These are phyloP conservation scores for Tamias sibiricus DNA, from an alignment of 2,113 vertebrate genomes.

Conservation along the genomic window DNA sequence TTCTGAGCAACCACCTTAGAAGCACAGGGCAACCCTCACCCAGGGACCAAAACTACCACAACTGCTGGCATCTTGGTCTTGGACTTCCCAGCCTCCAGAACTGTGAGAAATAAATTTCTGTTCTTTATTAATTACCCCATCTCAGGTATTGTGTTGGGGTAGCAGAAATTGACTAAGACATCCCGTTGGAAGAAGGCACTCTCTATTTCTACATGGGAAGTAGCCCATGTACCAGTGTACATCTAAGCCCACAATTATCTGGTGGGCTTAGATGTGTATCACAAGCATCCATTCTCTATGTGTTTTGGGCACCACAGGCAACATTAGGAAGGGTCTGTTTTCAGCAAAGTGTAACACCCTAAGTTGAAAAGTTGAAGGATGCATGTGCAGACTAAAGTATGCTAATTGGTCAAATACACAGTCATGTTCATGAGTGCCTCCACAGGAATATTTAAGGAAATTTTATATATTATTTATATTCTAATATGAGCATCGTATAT, in stretches of 20 bases:
- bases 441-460: background rate
- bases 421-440: background rate
- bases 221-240: background rate
- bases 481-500: too few relatives aligned
- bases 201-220: background rate
- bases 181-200: background rate
- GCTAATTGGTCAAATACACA: background rate
- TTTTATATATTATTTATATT: too few relatives aligned
- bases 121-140: background rate
- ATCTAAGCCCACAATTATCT: background rate
- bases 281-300: background rate
- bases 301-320: background rate
- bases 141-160: background rate
- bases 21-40: background rate
- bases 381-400: rapidly evolving
- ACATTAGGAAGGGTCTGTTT: background rate
- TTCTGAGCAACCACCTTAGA: background rate
- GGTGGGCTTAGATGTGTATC: too few relatives aligned
- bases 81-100: background rate
- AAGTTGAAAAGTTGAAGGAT: background rate
- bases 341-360: background rate
- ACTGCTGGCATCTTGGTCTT: background rate
- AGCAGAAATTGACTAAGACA: background rate
- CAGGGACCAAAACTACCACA: background rate
- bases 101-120: background rate